A percentile compares a stretch with the other conserved stretches of the same genome.
These are phyloP conservation scores for Archips xylosteana DNA, from an alignment of 2,888 invertebrate genomes.

Conservation along the genomic window DNA sequence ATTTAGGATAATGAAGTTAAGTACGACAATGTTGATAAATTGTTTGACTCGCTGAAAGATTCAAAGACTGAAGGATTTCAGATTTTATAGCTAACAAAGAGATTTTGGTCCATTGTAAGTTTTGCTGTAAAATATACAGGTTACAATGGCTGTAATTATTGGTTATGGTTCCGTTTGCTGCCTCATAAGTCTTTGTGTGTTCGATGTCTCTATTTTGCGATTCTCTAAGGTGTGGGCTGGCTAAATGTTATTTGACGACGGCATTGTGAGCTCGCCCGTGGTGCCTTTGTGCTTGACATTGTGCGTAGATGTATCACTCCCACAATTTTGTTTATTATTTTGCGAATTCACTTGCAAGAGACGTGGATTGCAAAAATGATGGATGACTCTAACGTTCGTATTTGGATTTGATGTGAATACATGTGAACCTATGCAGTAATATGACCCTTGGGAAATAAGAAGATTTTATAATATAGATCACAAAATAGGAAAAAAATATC, in stretches of 20 bases:
- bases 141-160: constrained; percentile 83
- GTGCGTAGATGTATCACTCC: constrained; percentile 79
- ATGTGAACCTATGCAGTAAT: constrained; percentile 69
- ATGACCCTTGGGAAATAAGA: constrained; percentile 67
- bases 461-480: not conserved
- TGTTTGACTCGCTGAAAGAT: not conserved
- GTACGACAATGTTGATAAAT: not conserved
- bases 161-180: constrained; percentile 74
- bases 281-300: constrained; percentile 71
- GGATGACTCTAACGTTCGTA: constrained; percentile 66
- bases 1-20: not conserved
- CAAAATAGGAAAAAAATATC: not conserved
- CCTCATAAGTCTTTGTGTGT: constrained; percentile 69
- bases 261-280: constrained; percentile 79
- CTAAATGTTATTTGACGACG: constrained; percentile 85
- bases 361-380: constrained; percentile 69
- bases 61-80: constrained; percentile 48
- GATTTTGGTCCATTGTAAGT: constrained; percentile 62
- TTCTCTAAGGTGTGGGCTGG: constrained; percentile 84
- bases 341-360: constrained; percentile 74
- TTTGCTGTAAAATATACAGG: constrained; percentile 67
- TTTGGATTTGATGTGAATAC: constrained; percentile 56
- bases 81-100: constrained; percentile 62
- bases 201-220: constrained; percentile 84
- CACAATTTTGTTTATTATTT: constrained; percentile 76